Evolutionary conservation across 2,888 invertebrate species (phyloP).

Genomic region (Hololepta plana): DNA sequence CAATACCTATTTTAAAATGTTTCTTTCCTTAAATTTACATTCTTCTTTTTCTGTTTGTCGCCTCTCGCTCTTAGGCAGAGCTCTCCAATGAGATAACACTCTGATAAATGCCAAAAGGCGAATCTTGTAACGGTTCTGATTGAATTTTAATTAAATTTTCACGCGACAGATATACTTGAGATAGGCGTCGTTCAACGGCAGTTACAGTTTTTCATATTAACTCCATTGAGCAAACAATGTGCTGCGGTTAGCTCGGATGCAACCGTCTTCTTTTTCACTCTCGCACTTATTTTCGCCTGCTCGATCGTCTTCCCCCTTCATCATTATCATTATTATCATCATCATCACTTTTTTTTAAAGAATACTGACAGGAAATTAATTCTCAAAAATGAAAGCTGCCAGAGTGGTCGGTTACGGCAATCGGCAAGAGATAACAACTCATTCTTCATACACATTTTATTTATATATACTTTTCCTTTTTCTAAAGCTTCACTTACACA

Average conservation of each 20-base stretch:
- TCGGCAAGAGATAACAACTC: conserved; percentile 24
- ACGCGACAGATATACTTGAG: conserved; percentile 22
- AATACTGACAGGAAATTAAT: conserved; percentile 33
- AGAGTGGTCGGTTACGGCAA: conserved; percentile 24
- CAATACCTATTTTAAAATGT: conserved; percentile 29
- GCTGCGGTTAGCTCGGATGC: conserved; percentile 27
- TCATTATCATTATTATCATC: too few species aligned
- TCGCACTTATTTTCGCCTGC: conserved; percentile 3
- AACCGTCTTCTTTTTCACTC: conserved; percentile 14
- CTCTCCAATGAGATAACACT: conserved; percentile 24
- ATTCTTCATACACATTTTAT: too few species aligned
- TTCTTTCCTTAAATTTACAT: too few species aligned
- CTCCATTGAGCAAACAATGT: conserved; percentile 23
- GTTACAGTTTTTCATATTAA: conserved; percentile 29
- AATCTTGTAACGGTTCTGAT: conserved; percentile 25
- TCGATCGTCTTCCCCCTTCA: conserved; percentile 4
- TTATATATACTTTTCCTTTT: too few species aligned
- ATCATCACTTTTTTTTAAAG: conserved; percentile 25
- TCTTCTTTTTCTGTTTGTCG: too few species aligned
- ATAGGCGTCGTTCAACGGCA: conserved; percentile 22
- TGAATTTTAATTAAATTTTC: conserved; percentile 30
- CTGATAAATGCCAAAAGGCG: conserved; percentile 23
- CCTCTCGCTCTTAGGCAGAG: conserved; percentile 27
- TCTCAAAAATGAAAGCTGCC: conserved; percentile 31
- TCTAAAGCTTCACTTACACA: too few species aligned